Base-by-base conservation (phyloP, 2,797 vertebrate genomes). In the Coracias cyanogaster region DNA sequence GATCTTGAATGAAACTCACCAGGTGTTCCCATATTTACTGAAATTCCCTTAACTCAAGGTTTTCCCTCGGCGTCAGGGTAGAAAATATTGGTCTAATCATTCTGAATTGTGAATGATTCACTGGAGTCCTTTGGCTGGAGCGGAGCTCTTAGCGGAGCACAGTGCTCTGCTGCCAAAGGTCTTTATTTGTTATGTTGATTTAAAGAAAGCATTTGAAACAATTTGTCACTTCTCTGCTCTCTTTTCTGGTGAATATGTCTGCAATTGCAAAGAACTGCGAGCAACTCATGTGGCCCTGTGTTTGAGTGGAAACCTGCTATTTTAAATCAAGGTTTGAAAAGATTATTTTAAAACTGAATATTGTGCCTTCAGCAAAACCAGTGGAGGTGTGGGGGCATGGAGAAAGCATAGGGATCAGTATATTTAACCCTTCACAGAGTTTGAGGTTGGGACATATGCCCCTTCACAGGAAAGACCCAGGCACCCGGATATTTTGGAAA, bases 101-200 rank as follows among this genome's bases (percentile, higher is more conserved):
- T 73, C 45, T 77, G 87, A 93, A 82, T 89, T 95, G 82, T 96
- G 94, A 90, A 70, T 90, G 77, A 94, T 73, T 96, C 35, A 79
- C 70, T 93, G 66, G 82, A 82, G 88, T 74, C 67, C 78, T 92
- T 90, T 82, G 77, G 65, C 60, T 88, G 45, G 35, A 71, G 54
- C 49, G 25, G 41, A 64, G 29, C 31, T 78, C 80, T 54, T 76
- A 58, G 1, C 82, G 54, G 82, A 79, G 25, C 2, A 1, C 82
- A 79, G 16, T 3, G 3, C 45, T 84, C 11, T 24, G 3, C n/a
- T 49, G 65, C 39, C 0, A 2, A 72, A 86, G 19, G 33, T 70
- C 77, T 96, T 89, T 78, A 37, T 93, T 85, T 66, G 82, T 91
- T 37, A 49, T 11, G 28, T 46, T 77, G 52, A 71, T 66, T 76